Evolutionary conservation across 2,113 vertebrate genomes (phyloP).

Genomic region (Oenanthe oenanthe): DNA sequence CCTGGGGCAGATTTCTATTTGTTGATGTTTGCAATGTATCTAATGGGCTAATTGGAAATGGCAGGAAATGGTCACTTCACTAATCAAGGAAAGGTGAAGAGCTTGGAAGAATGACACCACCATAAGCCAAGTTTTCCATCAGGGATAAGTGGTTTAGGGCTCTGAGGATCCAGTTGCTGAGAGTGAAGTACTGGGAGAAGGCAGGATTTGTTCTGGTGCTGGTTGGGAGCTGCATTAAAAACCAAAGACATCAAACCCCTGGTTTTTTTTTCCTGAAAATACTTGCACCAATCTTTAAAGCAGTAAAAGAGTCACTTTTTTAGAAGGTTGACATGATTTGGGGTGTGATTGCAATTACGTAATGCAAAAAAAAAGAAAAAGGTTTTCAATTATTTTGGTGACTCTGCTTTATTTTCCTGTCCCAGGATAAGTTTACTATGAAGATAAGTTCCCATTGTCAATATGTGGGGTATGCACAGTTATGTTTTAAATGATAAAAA

Average conservation of each 20-base stretch:
- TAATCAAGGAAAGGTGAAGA: not conserved
- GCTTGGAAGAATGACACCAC: not conserved
- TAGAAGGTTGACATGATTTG: not conserved
- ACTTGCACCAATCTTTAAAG: not conserved
- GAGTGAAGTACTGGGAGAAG: not conserved
- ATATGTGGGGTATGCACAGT: not conserved
- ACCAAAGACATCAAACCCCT: not conserved
- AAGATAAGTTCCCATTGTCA: not conserved
- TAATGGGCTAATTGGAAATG: not conserved
- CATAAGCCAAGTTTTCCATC: not conserved
- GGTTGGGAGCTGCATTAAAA: not conserved
- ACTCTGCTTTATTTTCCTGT: not conserved
- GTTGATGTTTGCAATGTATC: not conserved
- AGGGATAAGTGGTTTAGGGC: not conserved
- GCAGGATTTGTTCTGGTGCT: not conserved
- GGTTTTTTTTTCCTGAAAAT: not conserved
- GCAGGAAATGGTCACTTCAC: constrained; percentile 3
- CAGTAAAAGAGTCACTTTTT: not conserved
- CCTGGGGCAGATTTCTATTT: not conserved
- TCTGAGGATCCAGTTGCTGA: not conserved
- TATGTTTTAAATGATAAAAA: not conserved
- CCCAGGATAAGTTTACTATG: not conserved
- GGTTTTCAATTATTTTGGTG: not conserved
- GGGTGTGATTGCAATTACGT: not conserved
- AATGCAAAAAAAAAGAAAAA: not conserved